Evolutionary conservation across 2,797 vertebrate genomes (phyloP), one percentile per base, ranked within the genome.

Genomic region (Ctenosaura bakeri): DNA sequence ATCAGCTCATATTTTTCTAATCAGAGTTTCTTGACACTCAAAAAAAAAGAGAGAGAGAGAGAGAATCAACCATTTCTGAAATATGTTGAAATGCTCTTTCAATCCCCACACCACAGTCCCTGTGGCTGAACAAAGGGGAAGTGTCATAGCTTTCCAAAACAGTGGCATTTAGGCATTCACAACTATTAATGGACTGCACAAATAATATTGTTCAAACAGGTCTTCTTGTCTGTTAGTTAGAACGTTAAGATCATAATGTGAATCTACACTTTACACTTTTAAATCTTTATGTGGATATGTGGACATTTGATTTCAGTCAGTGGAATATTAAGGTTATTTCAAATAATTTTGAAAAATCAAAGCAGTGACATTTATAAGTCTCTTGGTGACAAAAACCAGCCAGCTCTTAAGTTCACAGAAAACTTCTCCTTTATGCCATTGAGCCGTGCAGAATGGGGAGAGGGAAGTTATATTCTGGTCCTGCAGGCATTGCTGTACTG

Each of bases 151-250:
- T 74, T 74, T 74, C n/a, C 13, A 38, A 74, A 16, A 35, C 71
- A 78, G 29, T 26, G 7, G 18, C 20, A 32, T 29, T 79, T 79
- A 80, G 26, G 6, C n/a, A 32, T 87, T 12, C 29, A 50, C 52
- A 22, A 46, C 14, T 88, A 22, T 52, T 13, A 16, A 7, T 26
- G 50, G 6, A 20, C 5, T 69, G 6, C n/a, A 81, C 2, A 16
- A 46, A n/a, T 78, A 77, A 32, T 38, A 54, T 16, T 59, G 73
- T 42, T 24, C 4, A 29, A 59, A 59, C 1, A 18, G 18, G 81
- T 89, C 90, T 14, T 88, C 32, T 46, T 85, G 1, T 20, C 69
- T 66, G 66, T 94, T 87, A 0, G 92, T 86, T 2, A 29, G 71
- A 82, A 66, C 90, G 87, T 56, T 54, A 86, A 87, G 38, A 42